A percentile compares a stretch with the other conserved stretches of the same genome.
These are phyloP conservation scores for Psix sp. DNA, from an alignment of 1,140 invertebrate genomes.

Conservation along the genomic window DNA sequence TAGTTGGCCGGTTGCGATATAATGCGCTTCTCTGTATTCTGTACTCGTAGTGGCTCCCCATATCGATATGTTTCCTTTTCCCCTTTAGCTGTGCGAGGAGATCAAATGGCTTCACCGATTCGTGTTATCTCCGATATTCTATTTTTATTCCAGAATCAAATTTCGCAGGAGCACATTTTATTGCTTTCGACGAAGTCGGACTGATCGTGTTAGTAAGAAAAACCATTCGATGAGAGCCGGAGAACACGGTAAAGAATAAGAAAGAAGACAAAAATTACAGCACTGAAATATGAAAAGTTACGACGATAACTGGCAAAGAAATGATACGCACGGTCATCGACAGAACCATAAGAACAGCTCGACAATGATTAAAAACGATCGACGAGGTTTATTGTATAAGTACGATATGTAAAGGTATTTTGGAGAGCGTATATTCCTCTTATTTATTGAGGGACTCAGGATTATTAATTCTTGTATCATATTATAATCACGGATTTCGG, in stretches of 20 bases:
- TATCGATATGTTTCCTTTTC: slow-evolving; percentile 75
- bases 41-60: slow-evolving; percentile 72
- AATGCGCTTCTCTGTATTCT: slow-evolving; percentile 74
- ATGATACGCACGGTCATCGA: slow-evolving; percentile 37
- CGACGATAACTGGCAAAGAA: slow-evolving; percentile 27
- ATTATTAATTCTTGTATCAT: too few relatives aligned
- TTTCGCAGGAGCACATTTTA: slow-evolving; percentile 70
- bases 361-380: slow-evolving; percentile 28
- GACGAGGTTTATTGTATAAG: slow-evolving; percentile 4
- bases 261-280: slow-evolving; percentile 13
- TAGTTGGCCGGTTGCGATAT: slow-evolving; percentile 69
- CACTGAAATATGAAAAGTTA: slow-evolving; percentile 43
- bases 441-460: too few relatives aligned
- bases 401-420: slow-evolving; percentile 7
- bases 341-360: slow-evolving; percentile 10
- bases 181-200: slow-evolving; percentile 52
- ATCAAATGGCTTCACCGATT: slow-evolving; percentile 78
- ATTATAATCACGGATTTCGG: too few relatives aligned
- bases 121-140: slow-evolving; percentile 75
- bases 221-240: neutral
- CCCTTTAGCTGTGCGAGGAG: slow-evolving; percentile 64
- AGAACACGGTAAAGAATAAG: too few relatives aligned
- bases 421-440: neutral
- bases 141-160: slow-evolving; percentile 77
- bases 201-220: slow-evolving; percentile 29